Evolutionary conservation across 2,113 vertebrate species (phyloP), one percentile per base, ranked within the genome.

Genomic region (Caranx melampygus): DNA sequence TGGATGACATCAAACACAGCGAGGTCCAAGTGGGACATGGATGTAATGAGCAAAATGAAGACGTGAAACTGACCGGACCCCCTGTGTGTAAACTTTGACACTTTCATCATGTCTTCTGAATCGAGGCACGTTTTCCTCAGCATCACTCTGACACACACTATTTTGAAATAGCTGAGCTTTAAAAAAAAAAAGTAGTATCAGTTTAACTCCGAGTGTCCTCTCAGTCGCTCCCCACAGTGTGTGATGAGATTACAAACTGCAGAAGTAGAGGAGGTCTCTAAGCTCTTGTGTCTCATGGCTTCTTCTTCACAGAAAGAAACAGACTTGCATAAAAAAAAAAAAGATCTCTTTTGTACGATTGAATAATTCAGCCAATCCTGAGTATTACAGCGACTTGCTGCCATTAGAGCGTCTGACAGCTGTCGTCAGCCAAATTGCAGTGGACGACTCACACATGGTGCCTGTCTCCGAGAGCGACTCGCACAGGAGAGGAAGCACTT

Each of bases 161-260:
- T 26, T 26, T 26, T 26, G 26, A 26, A 26, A 26, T 26, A 26
- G 26, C 26, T 26, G 26, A 26, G 26, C 26, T 26, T 26, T 26
- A 26, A 26, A 26, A 26, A 26, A 26, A 26, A 26, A 26, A 26
- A 26, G n/a, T n/a, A 26, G 26, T 26, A 26, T 26, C 26, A 26
- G 26, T 26, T 26, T 26, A 26, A 26, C 26, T 26, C 26, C n/a
- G n/a, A n/a, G n/a, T 37, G 37, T 6, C 6, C 47, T 61, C 67
- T 64, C 51, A 72, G 40, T 72, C 60, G 59, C 51, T 75, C 42
- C 72, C 60, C 61, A 18, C 72, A 44, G 42, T 78, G 18, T 76
- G 72, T 64, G 70, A 78, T 80, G 59, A 77, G 76, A 80, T 83
- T 82, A 74, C 76, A 73, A 35, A n/a, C 79, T 85, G 76, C 57